Conservation (phyloP, 2,888 invertebrate genomes). For the Drosophila limbata region DNA sequence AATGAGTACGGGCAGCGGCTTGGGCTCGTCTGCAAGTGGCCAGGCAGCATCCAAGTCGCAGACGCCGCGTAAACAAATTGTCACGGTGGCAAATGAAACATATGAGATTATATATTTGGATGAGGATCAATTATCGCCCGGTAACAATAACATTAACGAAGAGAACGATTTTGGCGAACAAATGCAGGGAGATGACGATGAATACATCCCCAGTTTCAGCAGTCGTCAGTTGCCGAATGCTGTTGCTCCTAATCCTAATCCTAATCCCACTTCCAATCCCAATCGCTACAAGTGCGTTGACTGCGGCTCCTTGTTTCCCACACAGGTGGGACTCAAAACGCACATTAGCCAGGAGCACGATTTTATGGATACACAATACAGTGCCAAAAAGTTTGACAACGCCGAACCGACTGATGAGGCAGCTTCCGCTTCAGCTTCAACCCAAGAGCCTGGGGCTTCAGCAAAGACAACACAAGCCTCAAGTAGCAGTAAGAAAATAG, state of each 20-base stretch:
- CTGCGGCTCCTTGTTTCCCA: conserved; percentile 71
- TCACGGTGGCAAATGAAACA: conserved; percentile 75
- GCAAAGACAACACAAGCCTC: neutral
- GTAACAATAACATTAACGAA: conserved; percentile 51
- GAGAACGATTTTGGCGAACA: conserved; percentile 75
- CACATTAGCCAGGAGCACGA: conserved; percentile 79
- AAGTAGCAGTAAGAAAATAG: conserved; percentile 4
- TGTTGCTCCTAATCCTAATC: neutral
- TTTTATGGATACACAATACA: conserved; percentile 50
- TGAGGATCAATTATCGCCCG: conserved; percentile 52
- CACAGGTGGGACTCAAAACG: conserved; percentile 62
- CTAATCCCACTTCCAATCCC: conserved; percentile 4
- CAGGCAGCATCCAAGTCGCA: conserved; percentile 12
- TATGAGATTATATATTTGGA: conserved; percentile 82
- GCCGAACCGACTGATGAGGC: conserved; percentile 32
- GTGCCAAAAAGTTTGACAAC: conserved; percentile 48
- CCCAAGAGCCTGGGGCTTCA: neutral
- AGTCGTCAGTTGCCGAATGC: conserved; percentile 1
- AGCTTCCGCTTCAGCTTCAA: neutral
- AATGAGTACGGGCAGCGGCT: neutral
- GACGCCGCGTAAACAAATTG: conserved; percentile 77
- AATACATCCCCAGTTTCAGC: conserved; percentile 23
- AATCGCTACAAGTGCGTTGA: conserved; percentile 75
- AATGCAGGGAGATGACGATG: conserved; percentile 73
- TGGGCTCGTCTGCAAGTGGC: neutral